Evolutionary conservation across 1,140 invertebrate genomes (phyloP), one percentile per base, ranked within the genome.

Genomic region (Cepaea nemoralis): DNA sequence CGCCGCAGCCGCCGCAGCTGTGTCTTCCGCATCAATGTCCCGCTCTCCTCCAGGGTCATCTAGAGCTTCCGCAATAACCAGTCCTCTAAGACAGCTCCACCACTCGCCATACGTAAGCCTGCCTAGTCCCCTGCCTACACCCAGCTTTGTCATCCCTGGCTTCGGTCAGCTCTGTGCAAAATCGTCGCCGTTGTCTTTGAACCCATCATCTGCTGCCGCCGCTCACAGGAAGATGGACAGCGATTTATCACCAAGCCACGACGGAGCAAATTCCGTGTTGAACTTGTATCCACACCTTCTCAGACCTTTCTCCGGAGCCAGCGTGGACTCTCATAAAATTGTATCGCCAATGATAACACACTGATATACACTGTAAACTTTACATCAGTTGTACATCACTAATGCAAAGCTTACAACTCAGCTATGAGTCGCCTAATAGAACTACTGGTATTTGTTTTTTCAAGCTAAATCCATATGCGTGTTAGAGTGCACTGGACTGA

Each of bases 131-230:
- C 1, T 37, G 16, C 50, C 6, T 35, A 19, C 76, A 24, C 33
- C 76, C 5, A 0, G 19, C 12, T 77, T 24, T 66, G 2, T 77
- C 31, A 35, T 77, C 39, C 76, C 76, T 39, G 55, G 55, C 19
- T 77, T 77, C 48, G 76, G 76, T 6, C 76, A 77, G 6, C 5
- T 77, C 0, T 63, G 35, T 35, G 39, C 76, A 59, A 77, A 77
- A 40, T 66, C 76, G 3, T 59, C 55, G 1, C 50, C 50, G n/a
- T 2, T 66, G 22, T 42, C 35, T 35, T 19, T 66, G 5, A 40
- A 35, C 55, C 27, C 39, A 35, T 24, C n/a, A 37, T 2, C 2
- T 33, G 3, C 55, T 0, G 39, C 2, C 39, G 35, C 16, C 2
- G 31, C 45, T 5, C 42, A 75, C 73, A 45, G 76, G 35, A 77